phyloP scores from a whole-genome alignment of 1,140 invertebrate genomes.

The Polypedilum pembai region DNA sequence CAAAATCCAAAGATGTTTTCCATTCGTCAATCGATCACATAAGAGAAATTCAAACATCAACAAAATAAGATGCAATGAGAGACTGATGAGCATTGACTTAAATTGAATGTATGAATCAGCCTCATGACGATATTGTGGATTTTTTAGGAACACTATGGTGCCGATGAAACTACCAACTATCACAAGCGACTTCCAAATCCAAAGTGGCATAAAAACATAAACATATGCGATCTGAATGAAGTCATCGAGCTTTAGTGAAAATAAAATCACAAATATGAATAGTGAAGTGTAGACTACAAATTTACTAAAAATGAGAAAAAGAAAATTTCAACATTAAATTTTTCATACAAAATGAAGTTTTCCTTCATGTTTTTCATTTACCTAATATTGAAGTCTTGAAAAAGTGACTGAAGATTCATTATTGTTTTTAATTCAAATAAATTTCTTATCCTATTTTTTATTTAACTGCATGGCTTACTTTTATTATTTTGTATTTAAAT shows the following conservation, averaged over 20 bases:
- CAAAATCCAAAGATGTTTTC: conserved; percentile 84
- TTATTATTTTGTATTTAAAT: too few species aligned
- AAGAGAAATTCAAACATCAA: conserved; percentile 94
- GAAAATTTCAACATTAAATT: conserved; percentile 31
- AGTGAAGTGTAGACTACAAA: conserved; percentile 91
- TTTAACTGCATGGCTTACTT: too few species aligned
- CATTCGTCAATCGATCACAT: conserved; percentile 87
- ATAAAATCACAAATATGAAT: conserved; percentile 80
- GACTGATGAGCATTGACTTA: conserved; percentile 92
- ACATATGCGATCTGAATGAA: conserved; percentile 48
- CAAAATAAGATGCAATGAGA: conserved; percentile 86
- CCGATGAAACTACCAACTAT: conserved; percentile 81
- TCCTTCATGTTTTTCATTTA: conserved; percentile 44
- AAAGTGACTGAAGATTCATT: conserved; percentile 83
- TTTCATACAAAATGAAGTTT: neutral
- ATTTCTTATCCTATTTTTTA: too few species aligned
- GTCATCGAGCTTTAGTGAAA: conserved; percentile 82
- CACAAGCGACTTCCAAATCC: conserved; percentile 93
- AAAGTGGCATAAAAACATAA: conserved; percentile 84
- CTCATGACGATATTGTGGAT: conserved; percentile 65
- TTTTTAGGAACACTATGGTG: conserved; percentile 64
- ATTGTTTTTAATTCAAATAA: too few species aligned
- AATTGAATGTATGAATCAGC: conserved; percentile 94
- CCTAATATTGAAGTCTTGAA: conserved; percentile 91
- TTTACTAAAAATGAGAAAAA: conserved; percentile 63